Evolutionary conservation across 1,140 invertebrate genomes (phyloP).

Genomic region (Drosophila santomea): DNA sequence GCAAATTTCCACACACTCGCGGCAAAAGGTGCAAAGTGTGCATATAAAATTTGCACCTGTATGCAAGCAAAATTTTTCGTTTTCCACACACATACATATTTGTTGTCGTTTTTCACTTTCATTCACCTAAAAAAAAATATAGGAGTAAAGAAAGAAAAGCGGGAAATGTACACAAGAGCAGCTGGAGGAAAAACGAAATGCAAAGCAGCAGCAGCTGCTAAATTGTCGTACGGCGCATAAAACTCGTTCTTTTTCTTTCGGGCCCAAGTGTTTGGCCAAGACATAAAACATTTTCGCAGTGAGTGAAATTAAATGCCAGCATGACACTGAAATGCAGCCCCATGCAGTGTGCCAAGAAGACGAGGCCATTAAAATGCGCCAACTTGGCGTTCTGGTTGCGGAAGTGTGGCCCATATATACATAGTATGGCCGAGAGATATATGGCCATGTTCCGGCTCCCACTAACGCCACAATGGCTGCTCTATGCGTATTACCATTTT

Average conservation of each 20-base stretch:
- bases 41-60: constrained; percentile 79
- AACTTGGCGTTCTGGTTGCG: constrained; percentile 67
- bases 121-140: constrained; percentile 44
- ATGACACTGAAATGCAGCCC: constrained; percentile 76
- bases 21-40: constrained; percentile 71
- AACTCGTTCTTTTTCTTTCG: constrained; percentile 54
- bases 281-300: constrained; percentile 81
- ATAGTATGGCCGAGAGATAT: constrained; percentile 8
- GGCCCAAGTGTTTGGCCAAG: constrained; percentile 75
- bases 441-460: constrained; percentile 30
- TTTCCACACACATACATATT: constrained; percentile 12
- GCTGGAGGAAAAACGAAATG: constrained; percentile 45
- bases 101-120: constrained; percentile 66
- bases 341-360: constrained; percentile 64
- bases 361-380: constrained; percentile 77
- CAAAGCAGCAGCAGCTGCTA: constrained; percentile 71
- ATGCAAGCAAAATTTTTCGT: constrained; percentile 28
- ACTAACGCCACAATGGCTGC: constrained; percentile 28
- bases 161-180: constrained; percentile 36
- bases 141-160: not conserved
- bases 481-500: constrained; percentile 2
- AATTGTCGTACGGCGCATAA: constrained; percentile 73
- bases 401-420: constrained; percentile 64
- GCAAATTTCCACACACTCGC: constrained; percentile 61
- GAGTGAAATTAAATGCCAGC: constrained; percentile 83